Percentiles rank a stretch among this genome's conserved stretches.
Evolutionary conservation across 2,797 vertebrate genomes (phyloP).

Genomic region (Ptychobarbus kaznakovi): DNA sequence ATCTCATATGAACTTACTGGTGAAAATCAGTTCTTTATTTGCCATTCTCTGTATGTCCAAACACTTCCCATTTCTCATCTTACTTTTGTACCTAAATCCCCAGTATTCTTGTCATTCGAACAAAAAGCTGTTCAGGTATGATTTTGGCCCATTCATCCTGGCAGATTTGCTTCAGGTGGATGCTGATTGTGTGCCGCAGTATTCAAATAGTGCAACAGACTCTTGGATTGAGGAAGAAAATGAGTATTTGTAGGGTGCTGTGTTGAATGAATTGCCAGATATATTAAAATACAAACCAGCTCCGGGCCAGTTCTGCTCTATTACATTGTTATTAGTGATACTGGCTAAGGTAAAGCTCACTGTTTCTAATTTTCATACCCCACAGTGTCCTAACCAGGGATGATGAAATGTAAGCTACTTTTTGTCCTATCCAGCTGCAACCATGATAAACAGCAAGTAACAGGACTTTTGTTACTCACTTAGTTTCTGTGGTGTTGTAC

Average conservation of each 20-base stretch:
- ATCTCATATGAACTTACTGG: neutral
- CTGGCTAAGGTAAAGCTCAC: neutral
- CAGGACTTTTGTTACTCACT: neutral
- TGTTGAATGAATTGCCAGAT: neutral
- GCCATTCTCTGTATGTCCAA: neutral
- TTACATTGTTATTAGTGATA: neutral
- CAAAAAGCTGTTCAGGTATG: neutral
- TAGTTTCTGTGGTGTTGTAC: neutral
- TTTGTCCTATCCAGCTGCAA: neutral
- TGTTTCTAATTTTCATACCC: neutral
- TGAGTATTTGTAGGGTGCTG: neutral
- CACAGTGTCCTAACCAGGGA: neutral
- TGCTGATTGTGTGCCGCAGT: neutral
- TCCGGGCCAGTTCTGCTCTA: neutral
- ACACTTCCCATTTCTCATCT: neutral
- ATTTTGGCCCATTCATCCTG: neutral
- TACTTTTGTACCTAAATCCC: neutral
- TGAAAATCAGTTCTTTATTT: neutral
- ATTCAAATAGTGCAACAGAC: constrained; percentile 10
- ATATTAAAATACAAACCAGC: neutral
- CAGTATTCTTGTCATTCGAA: neutral
- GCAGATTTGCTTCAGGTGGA: constrained; percentile 13
- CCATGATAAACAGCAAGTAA: neutral
- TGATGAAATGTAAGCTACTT: neutral
- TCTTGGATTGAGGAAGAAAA: constrained; percentile 1